Conservation (phyloP, 2,113 vertebrate species). For the Spheniscus mendiculus region DNA sequence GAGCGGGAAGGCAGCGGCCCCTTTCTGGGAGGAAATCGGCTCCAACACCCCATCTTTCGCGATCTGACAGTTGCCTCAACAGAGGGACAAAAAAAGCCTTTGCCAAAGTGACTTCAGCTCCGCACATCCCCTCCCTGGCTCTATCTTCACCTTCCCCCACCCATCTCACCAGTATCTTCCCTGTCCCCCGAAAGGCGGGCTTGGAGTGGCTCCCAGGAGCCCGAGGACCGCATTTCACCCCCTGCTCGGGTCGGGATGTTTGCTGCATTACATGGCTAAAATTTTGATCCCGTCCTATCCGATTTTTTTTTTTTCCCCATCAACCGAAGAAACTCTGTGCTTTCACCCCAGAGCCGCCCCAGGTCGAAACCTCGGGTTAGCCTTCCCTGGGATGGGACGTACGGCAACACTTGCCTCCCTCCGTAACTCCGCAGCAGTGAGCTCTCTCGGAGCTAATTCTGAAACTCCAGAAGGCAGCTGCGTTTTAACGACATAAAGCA, state of each 20-base stretch:
- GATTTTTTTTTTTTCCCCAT: not conserved
- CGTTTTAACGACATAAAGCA: not conserved
- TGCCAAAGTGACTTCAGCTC: not conserved
- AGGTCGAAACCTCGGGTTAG: not conserved
- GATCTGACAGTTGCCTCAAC: not conserved
- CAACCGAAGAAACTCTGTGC: not conserved
- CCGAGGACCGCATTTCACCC: accelerated
- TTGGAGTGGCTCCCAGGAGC: not conserved
- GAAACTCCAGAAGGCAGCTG: not conserved
- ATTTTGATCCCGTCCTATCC: too few species aligned
- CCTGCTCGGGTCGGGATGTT: not conserved
- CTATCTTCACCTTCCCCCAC: not conserved
- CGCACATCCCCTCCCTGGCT: not conserved
- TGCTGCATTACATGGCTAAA: not conserved
- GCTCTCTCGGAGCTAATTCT: not conserved
- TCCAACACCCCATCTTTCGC: not conserved
- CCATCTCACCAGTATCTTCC: not conserved
- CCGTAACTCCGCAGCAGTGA: not conserved
- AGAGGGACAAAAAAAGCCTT: not conserved
- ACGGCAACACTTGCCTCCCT: not conserved
- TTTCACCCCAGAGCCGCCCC: not conserved
- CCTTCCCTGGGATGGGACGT: not conserved
- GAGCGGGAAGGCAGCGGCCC: not conserved
- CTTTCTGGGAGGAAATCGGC: not conserved
- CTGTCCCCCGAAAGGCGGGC: not conserved